phyloP scores from a whole-genome alignment of 1,140 invertebrate genomes.

The Andrena cerasifolii region DNA sequence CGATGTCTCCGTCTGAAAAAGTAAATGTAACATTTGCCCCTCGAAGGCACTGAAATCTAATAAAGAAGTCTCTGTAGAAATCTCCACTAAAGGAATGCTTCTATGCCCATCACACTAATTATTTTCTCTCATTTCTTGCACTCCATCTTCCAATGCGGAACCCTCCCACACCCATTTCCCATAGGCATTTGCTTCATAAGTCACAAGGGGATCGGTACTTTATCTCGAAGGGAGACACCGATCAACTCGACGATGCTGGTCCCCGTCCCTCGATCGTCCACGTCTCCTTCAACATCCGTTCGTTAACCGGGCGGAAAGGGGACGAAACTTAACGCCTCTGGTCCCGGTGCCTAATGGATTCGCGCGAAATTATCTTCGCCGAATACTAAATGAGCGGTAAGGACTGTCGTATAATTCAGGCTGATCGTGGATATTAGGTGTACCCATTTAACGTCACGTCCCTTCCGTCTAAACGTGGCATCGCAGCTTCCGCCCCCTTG shows the following conservation, averaged over 20 bases:
- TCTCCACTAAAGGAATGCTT: no score
- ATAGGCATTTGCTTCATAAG: neutral
- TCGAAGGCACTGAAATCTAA: no score
- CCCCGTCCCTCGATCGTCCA: neutral
- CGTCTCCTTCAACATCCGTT: constrained; percentile 28
- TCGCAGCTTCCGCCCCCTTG: constrained; percentile 47
- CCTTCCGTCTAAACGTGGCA: constrained; percentile 59
- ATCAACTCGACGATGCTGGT: constrained; percentile 10
- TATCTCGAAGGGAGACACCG: neutral
- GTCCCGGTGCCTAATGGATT: constrained; percentile 60
- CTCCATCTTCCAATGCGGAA: no score
- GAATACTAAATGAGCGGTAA: constrained; percentile 71
- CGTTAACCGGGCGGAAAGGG: constrained; percentile 13
- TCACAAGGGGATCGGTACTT: constrained; percentile 13
- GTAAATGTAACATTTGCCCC: no score
- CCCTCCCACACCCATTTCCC: neutral
- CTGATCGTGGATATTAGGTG: constrained; percentile 64
- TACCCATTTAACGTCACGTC: constrained; percentile 70
- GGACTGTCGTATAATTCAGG: constrained; percentile 68
- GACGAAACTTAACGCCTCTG: constrained; percentile 54
- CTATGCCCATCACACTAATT: no score
- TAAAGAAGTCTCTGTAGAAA: no score
- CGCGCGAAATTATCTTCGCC: constrained; percentile 67
- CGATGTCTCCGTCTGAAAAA: no score
- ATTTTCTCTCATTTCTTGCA: no score